Base-by-base conservation (phyloP, 1,140 invertebrate genomes). In the Conus betulinus region DNA sequence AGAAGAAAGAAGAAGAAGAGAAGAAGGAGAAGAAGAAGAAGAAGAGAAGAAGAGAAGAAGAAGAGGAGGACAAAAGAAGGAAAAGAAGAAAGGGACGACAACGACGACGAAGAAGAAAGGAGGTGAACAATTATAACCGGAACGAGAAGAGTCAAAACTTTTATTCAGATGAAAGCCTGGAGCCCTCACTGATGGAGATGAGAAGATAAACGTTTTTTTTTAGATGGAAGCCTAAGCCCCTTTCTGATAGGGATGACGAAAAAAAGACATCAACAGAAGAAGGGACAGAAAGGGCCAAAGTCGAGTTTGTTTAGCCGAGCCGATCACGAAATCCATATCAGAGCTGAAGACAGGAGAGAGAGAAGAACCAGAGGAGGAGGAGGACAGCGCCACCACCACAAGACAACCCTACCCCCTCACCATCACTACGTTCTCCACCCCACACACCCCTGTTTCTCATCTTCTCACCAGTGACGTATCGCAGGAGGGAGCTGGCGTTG, bases 401-500 rank as follows among this genome's bases (percentile, higher is more conserved):
- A 39, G 39, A 39, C 39, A 39, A 39, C 39, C 39, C 39, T 39
- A 39, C 39, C 39, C 39, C 39, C 39, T 39, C 67, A 74, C 67
- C 67, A 11, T 7, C 67, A 74, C 67, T n/a, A 7, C 17, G 13
- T 7, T 6, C 7, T 20, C 23, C 55, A 13, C 3, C 39, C 39
- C n/a, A n/a, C n/a, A n/a, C n/a, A n/a, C n/a, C 39, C 39, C 39
- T 39, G 39, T 39, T 39, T 39, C 39, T 39, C 39, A 39, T 39
- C 83, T n/a, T n/a, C n/a, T 76, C 17, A 87, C 85, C 85, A 52
- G 88, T 88, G 1, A 93, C 51, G 84, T 93, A 93, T 78, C 91
- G 91, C 55, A 94, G 84, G 1, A 89, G 89, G 1, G 88, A 63
- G 3, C 91, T 90, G 17, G 93, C 92, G 85, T 94, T 94, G 13